These are phyloP conservation scores for Lepisosteus osseus DNA, from an alignment of 2,113 vertebrate species.

Conservation along the genomic window DNA sequence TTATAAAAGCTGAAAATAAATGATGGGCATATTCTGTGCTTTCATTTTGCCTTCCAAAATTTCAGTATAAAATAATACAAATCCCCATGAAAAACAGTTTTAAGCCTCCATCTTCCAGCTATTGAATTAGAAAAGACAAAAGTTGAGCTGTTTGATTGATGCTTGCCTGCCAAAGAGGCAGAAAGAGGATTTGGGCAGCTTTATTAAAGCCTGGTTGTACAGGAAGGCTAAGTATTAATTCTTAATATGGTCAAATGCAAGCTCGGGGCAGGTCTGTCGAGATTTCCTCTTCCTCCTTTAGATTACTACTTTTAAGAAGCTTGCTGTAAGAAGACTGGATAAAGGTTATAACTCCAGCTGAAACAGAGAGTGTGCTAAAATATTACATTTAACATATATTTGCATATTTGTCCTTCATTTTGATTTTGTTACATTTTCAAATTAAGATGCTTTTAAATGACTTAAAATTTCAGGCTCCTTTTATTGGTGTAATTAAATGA, in stretches of 20 bases:
- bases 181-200: conserved; percentile 55
- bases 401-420: conserved; percentile 41
- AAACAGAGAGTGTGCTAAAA: conserved; percentile 1
- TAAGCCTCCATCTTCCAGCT: conserved; percentile 45
- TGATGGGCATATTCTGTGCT: not conserved
- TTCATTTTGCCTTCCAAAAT: not conserved
- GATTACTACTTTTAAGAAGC: conserved; percentile 76
- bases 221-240: conserved; percentile 65
- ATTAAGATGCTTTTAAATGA: conserved; percentile 5
- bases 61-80: not conserved
- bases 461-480: not conserved
- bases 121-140: conserved; percentile 55
- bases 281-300: conserved; percentile 60
- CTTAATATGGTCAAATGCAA: conserved; percentile 66
- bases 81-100: conserved; percentile 31
- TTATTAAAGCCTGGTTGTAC: conserved; percentile 65
- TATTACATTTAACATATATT: not conserved
- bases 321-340: conserved; percentile 64
- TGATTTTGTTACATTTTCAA: conserved; percentile 35
- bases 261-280: conserved; percentile 68
- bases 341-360: conserved; percentile 31
- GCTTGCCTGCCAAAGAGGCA: conserved; percentile 47
- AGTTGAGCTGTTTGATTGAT: conserved; percentile 49
- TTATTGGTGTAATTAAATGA: conserved; percentile 11
- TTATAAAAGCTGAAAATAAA: not conserved